Percentiles rank a stretch among this genome's conserved stretches.
Evolutionary conservation across 2,797 vertebrate genomes (phyloP).

Genomic region (Podargus strigoides): DNA sequence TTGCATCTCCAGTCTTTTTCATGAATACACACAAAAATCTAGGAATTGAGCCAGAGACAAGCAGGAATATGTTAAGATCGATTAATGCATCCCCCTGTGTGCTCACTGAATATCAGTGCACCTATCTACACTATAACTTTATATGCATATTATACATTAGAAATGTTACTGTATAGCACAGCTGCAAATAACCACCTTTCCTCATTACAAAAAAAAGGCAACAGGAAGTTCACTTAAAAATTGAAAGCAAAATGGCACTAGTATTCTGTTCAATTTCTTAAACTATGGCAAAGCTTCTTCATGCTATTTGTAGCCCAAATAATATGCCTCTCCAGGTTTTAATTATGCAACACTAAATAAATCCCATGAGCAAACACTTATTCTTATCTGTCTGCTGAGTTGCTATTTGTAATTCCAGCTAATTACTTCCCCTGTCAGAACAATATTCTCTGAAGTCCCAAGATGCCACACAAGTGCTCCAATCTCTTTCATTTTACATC

Average conservation of each 20-base stretch:
- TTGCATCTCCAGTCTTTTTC: background rate
- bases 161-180: background rate
- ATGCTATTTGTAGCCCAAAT: background rate
- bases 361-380: background rate
- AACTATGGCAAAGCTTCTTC: background rate
- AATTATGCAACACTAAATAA: slow-evolving; percentile 39
- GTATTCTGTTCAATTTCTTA: background rate
- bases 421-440: slow-evolving; percentile 61
- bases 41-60: background rate
- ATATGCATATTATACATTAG: background rate
- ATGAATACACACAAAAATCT: background rate
- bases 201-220: background rate
- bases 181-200: background rate
- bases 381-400: slow-evolving; percentile 26
- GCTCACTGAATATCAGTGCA: background rate
- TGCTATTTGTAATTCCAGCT: slow-evolving; percentile 48
- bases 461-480: background rate
- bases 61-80: background rate
- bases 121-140: background rate
- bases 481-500: background rate
- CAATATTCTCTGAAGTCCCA: slow-evolving; percentile 37
- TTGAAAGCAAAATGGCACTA: background rate
- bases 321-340: slow-evolving; percentile 32
- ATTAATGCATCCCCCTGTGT: background rate
- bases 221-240: background rate